These are phyloP conservation scores for Nematopogon swammerdamellus DNA, from an alignment of 2,888 invertebrate genomes.

Conservation along the genomic window DNA sequence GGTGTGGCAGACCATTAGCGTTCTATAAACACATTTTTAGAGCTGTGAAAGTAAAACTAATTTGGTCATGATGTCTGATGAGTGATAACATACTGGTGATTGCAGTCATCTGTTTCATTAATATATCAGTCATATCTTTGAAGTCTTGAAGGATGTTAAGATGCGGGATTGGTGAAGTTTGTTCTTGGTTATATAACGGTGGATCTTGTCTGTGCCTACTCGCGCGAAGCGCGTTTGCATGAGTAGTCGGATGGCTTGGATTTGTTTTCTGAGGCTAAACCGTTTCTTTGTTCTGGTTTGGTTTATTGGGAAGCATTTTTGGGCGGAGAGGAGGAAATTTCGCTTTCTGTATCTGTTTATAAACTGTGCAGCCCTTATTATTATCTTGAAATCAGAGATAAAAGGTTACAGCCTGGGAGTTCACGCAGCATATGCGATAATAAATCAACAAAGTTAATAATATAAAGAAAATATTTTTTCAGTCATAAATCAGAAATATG, in stretches of 20 bases:
- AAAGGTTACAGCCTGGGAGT: too few relatives aligned
- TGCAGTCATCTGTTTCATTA: conserved; percentile 8
- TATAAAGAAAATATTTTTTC: too few relatives aligned
- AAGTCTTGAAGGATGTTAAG: conserved; percentile 3
- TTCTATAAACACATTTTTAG: conserved; percentile 5
- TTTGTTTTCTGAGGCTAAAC: too few relatives aligned
- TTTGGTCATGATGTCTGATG: conserved; percentile 8
- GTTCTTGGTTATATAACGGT: not conserved
- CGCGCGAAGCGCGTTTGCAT: not conserved
- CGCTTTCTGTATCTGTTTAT: conserved; percentile 11
- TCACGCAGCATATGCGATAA: too few relatives aligned
- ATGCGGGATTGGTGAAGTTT: not conserved
- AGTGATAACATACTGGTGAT: conserved; percentile 9
- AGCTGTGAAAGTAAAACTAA: conserved; percentile 1
- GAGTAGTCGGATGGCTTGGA: conserved; percentile 1
- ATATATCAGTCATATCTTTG: conserved; percentile 4
- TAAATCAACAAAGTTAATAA: too few relatives aligned
- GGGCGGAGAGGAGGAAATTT: conserved; percentile 3
- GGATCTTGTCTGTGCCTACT: not conserved
- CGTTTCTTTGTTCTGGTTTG: too few relatives aligned
- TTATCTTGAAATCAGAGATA: too few relatives aligned
- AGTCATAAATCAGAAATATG: too few relatives aligned
- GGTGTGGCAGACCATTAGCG: conserved; percentile 10
- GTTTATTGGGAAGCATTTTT: not conserved
- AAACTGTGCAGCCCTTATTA: conserved; percentile 12